Conservation (phyloP, 2,113 vertebrate genomes). For the Myodes glareolus region DNA sequence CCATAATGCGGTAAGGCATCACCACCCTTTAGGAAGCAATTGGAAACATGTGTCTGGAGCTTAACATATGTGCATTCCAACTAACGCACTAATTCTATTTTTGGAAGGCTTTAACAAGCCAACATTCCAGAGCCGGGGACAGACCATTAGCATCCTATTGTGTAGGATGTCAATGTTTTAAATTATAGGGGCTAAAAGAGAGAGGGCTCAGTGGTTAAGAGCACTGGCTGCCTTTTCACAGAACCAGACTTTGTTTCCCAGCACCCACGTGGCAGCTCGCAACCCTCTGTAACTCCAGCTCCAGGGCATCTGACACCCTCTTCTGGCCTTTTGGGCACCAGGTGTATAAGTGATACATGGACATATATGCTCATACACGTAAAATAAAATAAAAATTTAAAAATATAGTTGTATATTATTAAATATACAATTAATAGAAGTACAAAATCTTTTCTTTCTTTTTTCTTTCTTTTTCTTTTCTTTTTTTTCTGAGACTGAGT, state of each 20-base stretch:
- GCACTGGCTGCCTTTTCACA: neutral
- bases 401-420: neutral
- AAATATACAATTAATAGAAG: neutral
- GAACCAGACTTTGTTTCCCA: too few species aligned
- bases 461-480: neutral
- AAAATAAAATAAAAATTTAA: neutral
- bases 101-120: neutral
- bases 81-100: conserved; percentile 49
- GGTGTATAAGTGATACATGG: neutral
- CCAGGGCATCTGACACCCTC: neutral
- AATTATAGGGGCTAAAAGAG: neutral
- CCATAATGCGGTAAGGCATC: neutral
- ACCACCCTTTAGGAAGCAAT: neutral
- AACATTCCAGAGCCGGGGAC: neutral
- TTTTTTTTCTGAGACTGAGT: neutral
- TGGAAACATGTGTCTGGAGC: neutral
- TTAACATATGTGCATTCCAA: conserved; percentile 28
- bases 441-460: neutral
- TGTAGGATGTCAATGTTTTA: neutral
- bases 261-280: neutral
- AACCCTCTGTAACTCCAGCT: neutral
- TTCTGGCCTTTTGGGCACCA: neutral
- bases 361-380: neutral
- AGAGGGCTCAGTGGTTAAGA: neutral
- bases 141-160: neutral